phyloP scores from a whole-genome alignment of 2,888 invertebrate genomes.

The Andrena dorsata region DNA sequence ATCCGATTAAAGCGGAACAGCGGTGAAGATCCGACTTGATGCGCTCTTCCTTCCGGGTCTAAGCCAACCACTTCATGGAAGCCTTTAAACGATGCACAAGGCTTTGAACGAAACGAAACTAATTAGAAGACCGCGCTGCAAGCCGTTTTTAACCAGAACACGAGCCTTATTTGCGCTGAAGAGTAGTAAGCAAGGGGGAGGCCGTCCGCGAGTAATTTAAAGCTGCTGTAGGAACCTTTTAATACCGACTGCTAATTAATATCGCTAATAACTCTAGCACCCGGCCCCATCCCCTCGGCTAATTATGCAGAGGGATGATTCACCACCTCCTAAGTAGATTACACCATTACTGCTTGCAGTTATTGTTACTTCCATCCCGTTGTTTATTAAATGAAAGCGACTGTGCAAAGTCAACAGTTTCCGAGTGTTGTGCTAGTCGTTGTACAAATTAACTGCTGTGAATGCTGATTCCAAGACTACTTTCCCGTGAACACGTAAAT shows the following conservation, averaged over 20 bases:
- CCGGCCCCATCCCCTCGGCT: not conserved
- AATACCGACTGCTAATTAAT: slow-evolving; percentile 38
- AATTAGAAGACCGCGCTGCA: slow-evolving; percentile 29
- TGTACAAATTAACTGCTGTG: no score
- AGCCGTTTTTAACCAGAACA: slow-evolving; percentile 18
- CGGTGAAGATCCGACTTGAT: not conserved
- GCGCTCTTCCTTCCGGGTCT: not conserved
- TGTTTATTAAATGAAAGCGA: not conserved
- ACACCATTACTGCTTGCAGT: not conserved
- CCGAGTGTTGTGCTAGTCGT: not conserved
- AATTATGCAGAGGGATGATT: slow-evolving; percentile 13
- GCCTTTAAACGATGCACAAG: not conserved
- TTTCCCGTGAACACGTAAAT: no score
- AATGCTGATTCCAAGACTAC: no score
- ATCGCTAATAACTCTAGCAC: slow-evolving; percentile 4
- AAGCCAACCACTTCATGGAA: not conserved
- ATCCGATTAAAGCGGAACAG: slow-evolving; percentile 9
- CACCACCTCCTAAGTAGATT: not conserved
- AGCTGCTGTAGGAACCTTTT: slow-evolving; percentile 6
- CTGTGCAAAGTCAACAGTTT: not conserved
- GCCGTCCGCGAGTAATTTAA: slow-evolving; percentile 14
- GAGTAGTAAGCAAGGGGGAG: slow-evolving; percentile 11
- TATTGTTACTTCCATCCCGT: not conserved
- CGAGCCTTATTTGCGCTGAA: slow-evolving; percentile 20
- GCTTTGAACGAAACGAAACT: slow-evolving; percentile 29